Conservation (phyloP, 2,888 invertebrate genomes). For the Pocota personata region DNA sequence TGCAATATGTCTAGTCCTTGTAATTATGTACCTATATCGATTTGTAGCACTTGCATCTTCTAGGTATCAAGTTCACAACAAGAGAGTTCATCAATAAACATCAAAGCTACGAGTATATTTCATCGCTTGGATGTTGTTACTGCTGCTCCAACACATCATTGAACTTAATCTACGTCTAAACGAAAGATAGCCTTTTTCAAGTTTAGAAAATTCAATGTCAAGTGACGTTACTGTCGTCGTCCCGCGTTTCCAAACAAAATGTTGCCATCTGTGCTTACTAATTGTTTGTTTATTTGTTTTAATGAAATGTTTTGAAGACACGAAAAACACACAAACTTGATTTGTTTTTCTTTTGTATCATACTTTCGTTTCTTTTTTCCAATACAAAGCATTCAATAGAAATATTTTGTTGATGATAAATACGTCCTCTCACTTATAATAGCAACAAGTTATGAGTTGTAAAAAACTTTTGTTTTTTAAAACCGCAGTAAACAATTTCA, state of each 20-base stretch:
- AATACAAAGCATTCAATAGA: background rate
- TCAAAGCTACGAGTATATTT: background rate
- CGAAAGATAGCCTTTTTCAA: background rate
- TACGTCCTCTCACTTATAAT: background rate
- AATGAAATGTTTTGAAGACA: background rate
- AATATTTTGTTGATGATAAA: background rate
- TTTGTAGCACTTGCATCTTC: no score
- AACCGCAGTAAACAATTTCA: background rate
- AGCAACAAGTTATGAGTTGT: background rate
- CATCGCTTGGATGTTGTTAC: background rate
- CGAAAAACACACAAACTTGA: background rate
- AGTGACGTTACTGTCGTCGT: background rate
- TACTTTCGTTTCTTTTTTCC: background rate
- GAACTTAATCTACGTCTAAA: background rate
- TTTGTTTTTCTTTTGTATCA: no score
- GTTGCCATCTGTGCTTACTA: background rate
- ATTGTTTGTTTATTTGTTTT: slow-evolving; percentile 10
- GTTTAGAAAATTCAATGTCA: background rate
- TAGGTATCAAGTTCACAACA: no score
- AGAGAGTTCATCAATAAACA: no score
- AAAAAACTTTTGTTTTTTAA: background rate
- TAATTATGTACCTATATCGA: no score
- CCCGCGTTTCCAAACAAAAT: background rate
- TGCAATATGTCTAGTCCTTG: no score
- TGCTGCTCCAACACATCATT: background rate